Percentiles rank a stretch among this genome's conserved stretches.
These are phyloP conservation scores for Trichosurus vulpecula DNA, from an alignment of 2,797 vertebrate genomes.

Conservation along the genomic window DNA sequence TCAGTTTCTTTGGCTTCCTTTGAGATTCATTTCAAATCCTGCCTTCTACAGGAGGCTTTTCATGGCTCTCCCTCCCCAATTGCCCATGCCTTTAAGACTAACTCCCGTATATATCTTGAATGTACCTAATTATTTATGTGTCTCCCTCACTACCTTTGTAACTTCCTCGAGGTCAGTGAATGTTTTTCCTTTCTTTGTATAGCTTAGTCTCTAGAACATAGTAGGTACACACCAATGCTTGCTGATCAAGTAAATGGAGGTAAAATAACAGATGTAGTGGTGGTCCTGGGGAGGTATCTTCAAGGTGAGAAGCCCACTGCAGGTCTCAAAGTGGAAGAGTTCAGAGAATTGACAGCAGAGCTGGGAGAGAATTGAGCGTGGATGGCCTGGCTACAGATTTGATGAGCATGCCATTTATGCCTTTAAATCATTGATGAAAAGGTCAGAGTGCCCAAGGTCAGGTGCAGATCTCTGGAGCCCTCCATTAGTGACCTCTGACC, in stretches of 20 bases:
- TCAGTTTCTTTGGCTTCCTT: no score
- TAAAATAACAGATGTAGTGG: background rate
- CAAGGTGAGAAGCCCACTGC: background rate
- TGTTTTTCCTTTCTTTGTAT: background rate
- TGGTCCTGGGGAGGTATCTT: background rate
- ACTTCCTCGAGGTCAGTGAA: background rate
- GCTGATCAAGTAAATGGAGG: background rate
- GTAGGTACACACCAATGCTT: background rate
- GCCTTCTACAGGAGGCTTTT: no score
- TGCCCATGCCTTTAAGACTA: no score
- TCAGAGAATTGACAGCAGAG: background rate
- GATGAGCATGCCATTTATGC: background rate
- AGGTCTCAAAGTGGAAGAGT: background rate
- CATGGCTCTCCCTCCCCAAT: no score
- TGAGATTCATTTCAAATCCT: no score
- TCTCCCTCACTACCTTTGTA: background rate
- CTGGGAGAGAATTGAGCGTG: background rate
- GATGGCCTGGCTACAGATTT: background rate
- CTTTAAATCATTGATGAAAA: background rate
- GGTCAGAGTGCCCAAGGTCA: background rate
- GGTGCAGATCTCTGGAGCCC: background rate
- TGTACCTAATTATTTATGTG: background rate
- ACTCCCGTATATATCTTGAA: background rate
- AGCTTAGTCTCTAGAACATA: no score
- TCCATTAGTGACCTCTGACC: background rate